Conservation (phyloP, 2,797 vertebrate genomes). For the Pantherophis alleghaniensis region DNA sequence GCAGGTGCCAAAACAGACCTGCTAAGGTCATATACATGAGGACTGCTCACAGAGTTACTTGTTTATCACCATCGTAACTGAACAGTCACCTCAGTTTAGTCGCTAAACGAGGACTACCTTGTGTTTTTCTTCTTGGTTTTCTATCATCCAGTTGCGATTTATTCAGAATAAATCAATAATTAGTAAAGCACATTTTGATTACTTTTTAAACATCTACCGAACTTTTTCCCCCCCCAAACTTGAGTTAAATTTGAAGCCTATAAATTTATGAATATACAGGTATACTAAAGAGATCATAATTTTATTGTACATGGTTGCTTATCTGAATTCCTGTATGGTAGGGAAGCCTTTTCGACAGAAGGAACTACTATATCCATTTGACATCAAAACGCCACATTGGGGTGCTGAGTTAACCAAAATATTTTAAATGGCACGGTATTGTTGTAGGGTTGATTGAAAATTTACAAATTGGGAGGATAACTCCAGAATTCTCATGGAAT, state of each 20-base stretch:
- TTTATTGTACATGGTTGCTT: background rate
- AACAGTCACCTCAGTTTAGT: too few relatives aligned
- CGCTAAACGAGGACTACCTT: too few relatives aligned
- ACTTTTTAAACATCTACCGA: background rate
- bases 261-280: background rate
- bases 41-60: too few relatives aligned
- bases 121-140: too few relatives aligned
- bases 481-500: background rate
- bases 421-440: background rate
- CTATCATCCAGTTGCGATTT: too few relatives aligned
- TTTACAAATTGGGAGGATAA: background rate
- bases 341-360: background rate
- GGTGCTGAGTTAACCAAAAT: background rate
- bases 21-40: too few relatives aligned
- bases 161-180: background rate
- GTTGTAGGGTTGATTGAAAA: background rate
- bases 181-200: background rate
- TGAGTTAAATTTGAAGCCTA: background rate
- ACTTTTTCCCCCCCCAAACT: background rate
- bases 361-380: background rate
- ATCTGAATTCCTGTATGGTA: background rate
- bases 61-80: too few relatives aligned
- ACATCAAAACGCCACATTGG: background rate
- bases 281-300: background rate
- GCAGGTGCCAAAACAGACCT: too few relatives aligned